Evolutionary conservation across 1,140 invertebrate genomes (phyloP).

Genomic region (Pseudomyrmex cubaensis): DNA sequence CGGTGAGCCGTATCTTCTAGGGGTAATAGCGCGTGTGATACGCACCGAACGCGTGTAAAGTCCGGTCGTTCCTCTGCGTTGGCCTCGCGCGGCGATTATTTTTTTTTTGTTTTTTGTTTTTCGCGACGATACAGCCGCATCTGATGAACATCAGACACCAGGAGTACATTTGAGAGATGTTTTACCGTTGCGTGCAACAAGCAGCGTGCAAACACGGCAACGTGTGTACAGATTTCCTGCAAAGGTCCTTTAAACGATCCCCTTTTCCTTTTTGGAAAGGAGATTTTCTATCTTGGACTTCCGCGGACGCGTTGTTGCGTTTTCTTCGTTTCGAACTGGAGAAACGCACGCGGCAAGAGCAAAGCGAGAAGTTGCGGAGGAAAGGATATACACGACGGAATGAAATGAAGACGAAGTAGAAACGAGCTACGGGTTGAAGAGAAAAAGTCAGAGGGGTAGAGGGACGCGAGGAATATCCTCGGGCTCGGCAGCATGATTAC

Average conservation of each 20-base stretch:
- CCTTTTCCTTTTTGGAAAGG: background rate
- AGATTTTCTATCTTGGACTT: slow-evolving; percentile 3
- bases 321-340: slow-evolving; percentile 39
- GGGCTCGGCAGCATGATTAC: slow-evolving; percentile 80
- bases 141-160: background rate
- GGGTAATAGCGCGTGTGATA: slow-evolving; percentile 78
- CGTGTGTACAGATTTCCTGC: no score
- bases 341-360: slow-evolving; percentile 37
- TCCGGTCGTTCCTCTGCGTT: background rate
- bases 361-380: background rate
- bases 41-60: slow-evolving; percentile 55
- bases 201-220: background rate
- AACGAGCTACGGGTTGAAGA: slow-evolving; percentile 39
- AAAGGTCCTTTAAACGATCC: background rate
- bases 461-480: slow-evolving; percentile 69
- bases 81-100: background rate
- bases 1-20: slow-evolving; percentile 77
- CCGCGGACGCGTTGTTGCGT: slow-evolving; percentile 44
- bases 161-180: slow-evolving; percentile 17
- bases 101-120: slow-evolving; percentile 11
- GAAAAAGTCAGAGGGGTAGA: slow-evolving; percentile 38
- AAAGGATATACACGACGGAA: slow-evolving; percentile 10
- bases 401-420: slow-evolving; percentile 55
- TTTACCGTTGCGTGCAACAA: slow-evolving; percentile 1
- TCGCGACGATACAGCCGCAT: background rate